phyloP scores from a whole-genome alignment of 92 coral and sea anemone genomes.

The Meandrina meandrites region DNA sequence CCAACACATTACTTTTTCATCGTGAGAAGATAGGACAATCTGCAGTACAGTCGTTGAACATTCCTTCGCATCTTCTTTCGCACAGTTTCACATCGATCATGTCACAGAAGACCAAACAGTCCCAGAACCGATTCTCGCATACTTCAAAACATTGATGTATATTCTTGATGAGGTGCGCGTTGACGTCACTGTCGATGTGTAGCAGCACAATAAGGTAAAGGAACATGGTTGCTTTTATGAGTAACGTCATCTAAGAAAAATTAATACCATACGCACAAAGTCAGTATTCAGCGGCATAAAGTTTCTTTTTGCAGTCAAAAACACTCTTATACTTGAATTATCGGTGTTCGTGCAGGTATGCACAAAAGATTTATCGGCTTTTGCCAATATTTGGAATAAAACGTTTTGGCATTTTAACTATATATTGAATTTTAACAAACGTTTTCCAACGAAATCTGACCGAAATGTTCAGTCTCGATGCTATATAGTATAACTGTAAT shows the following conservation, averaged over 20 bases:
- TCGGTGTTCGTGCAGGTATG: background rate
- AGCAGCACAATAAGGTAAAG: constrained; percentile 19
- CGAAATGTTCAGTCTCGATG: background rate
- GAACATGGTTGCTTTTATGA: background rate
- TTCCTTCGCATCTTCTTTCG: constrained; percentile 21
- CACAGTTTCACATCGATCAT: background rate
- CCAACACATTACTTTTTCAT: background rate
- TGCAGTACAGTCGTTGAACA: constrained; percentile 17
- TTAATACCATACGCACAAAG: background rate
- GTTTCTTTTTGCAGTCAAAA: background rate
- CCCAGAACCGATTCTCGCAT: constrained; percentile 30
- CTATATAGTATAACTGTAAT: background rate
- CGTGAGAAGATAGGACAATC: constrained; percentile 9
- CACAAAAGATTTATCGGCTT: background rate
- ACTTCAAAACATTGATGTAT: constrained; percentile 5
- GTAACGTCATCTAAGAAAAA: constrained; percentile 16
- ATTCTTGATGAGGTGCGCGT: constrained; percentile 13
- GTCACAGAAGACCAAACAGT: constrained; percentile 23
- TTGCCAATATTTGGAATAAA: background rate
- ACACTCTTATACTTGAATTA: background rate
- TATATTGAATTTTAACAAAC: background rate
- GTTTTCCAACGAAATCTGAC: background rate
- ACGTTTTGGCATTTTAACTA: background rate
- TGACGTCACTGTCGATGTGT: background rate
- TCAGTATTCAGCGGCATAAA: background rate